Conservation (phyloP, 2,888 invertebrate genomes). For the Nomada ruficornis region DNA sequence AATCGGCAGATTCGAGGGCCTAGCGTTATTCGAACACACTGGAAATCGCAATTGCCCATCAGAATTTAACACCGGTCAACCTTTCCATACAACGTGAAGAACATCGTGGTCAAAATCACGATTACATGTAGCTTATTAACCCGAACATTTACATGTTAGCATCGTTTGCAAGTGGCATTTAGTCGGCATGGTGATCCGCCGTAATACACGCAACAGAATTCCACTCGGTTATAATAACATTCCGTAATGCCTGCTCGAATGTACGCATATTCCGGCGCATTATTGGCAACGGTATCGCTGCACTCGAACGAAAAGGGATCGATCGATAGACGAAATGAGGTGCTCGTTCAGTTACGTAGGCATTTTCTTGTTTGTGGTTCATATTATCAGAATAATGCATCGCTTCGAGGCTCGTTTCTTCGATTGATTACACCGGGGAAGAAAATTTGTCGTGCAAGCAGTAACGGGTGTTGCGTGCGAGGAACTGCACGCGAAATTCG, state of each 20-base stretch:
- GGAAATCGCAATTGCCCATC: background rate
- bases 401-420: background rate
- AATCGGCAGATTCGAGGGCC: background rate
- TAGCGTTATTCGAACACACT: background rate
- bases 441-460: too few relatives aligned
- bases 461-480: too few relatives aligned
- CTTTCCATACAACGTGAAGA: conserved; percentile 13
- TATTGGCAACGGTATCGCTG: conserved; percentile 48
- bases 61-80: conserved; percentile 2
- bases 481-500: background rate
- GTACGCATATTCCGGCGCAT: conserved; percentile 58
- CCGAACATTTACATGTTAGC: conserved; percentile 54
- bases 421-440: background rate
- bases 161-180: conserved; percentile 54
- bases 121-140: conserved; percentile 61
- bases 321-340: conserved; percentile 49
- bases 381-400: conserved; percentile 25
- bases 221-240: conserved; percentile 68
- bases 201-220: conserved; percentile 58
- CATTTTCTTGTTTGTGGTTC: conserved; percentile 49
- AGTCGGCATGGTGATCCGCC: conserved; percentile 44
- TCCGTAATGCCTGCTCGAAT: conserved; percentile 52
- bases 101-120: conserved; percentile 29
- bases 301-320: conserved; percentile 48
- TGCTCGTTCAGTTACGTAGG: conserved; percentile 38